These are phyloP conservation scores for Temnothorax unifasciatus DNA, from an alignment of 2,888 invertebrate genomes.

Conservation along the genomic window DNA sequence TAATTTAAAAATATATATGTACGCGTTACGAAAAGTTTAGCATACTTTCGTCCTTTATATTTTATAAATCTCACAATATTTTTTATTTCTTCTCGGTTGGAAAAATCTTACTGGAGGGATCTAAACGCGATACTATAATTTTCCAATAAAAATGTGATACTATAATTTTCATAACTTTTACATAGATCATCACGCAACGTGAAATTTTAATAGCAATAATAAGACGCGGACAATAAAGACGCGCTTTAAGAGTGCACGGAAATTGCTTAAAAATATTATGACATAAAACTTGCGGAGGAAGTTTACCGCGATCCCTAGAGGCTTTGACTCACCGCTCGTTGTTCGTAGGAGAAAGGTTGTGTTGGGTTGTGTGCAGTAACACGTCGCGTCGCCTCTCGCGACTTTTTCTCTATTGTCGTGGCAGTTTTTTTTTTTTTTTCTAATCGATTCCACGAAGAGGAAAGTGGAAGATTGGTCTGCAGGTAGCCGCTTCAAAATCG, in stretches of 20 bases:
- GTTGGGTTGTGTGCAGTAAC: conserved; percentile 16
- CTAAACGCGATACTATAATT: neutral
- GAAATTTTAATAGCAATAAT: neutral
- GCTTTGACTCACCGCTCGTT: neutral
- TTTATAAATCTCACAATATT: neutral
- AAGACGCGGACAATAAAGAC: no score
- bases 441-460: conserved; percentile 66
- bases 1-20: neutral
- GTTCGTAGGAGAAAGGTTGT: conserved; percentile 23
- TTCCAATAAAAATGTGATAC: neutral
- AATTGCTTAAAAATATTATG: conserved; percentile 40
- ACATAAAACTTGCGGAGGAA: neutral
- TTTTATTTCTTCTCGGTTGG: neutral
- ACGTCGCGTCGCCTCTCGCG: neutral
- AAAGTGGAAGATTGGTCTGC: conserved; percentile 61
- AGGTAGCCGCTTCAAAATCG: conserved; percentile 55
- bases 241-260: no score
- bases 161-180: neutral
- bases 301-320: neutral
- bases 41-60: neutral
- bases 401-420: conserved; percentile 4
- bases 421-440: conserved; percentile 43
- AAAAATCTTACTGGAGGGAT: neutral
- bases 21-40: neutral
- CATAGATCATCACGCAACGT: neutral